Conservation (phyloP, 2,797 vertebrate genomes). For the Muscicapa striata region DNA sequence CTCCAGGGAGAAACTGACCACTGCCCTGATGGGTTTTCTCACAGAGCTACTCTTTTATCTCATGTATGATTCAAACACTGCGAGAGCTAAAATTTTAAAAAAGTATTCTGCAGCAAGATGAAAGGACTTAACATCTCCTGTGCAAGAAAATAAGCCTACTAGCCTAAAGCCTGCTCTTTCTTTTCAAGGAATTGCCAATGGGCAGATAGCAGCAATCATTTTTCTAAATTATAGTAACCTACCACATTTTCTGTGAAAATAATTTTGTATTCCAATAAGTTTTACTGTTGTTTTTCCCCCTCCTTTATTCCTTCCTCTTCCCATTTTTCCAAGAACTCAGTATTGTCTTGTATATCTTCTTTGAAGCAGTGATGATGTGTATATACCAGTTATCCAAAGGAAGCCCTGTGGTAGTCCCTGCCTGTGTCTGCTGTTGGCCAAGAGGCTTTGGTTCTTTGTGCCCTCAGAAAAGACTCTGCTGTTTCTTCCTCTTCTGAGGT, state of each 20-base stretch:
- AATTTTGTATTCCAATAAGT: slow-evolving; percentile 26
- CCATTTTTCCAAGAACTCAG: slow-evolving; percentile 2
- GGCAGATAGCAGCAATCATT: background rate
- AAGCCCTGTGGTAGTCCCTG: background rate
- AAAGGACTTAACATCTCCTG: background rate
- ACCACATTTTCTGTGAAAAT: background rate
- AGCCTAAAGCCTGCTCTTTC: background rate
- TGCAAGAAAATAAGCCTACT: background rate
- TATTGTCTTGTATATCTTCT: background rate
- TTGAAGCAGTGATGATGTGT: background rate
- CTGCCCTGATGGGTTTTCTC: background rate
- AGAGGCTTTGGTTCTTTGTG: background rate
- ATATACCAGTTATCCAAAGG: fast-evolving
- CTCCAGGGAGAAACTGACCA: background rate
- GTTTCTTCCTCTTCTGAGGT: background rate
- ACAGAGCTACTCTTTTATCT: background rate
- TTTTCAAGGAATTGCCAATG: slow-evolving; percentile 2
- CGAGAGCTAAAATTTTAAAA: background rate
- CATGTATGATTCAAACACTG: background rate
- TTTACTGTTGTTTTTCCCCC: background rate
- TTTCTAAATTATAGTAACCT: background rate
- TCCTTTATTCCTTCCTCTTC: background rate
- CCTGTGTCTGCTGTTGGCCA: background rate
- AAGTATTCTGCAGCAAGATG: background rate
- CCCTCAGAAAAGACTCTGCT: background rate